Percentiles rank a stretch among this genome's conserved stretches.
phyloP scores from a whole-genome alignment of 2,113 vertebrate genomes.

The western clawed frog (Xenopus tropicalis) region DNA sequence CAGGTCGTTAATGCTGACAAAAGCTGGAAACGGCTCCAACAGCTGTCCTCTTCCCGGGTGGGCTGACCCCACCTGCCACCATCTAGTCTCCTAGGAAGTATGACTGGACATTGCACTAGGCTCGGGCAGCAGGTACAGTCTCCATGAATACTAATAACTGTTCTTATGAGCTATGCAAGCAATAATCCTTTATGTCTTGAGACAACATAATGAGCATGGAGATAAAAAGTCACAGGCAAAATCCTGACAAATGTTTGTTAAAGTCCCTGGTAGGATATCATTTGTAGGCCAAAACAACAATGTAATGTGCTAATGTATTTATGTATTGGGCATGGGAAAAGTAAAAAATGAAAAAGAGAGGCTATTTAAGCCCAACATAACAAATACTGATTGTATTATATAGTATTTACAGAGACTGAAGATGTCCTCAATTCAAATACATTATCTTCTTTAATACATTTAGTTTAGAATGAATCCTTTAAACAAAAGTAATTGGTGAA shows the following conservation, averaged over 20 bases:
- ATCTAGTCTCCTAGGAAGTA: conserved; percentile 45
- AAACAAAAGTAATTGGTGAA: too few species aligned
- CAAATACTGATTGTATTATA: not conserved
- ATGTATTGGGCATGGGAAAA: not conserved
- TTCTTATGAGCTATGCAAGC: conserved; percentile 6
- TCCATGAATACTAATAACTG: conserved; percentile 29
- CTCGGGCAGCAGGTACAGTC: conserved; percentile 23
- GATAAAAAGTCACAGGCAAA: conserved; percentile 12
- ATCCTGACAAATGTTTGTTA: conserved; percentile 28
- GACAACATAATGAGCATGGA: conserved; percentile 25
- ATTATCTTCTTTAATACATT: too few species aligned
- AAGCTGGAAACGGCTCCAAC: conserved; percentile 55
- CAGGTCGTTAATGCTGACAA: conserved; percentile 63
- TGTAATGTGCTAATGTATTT: conserved; percentile 2
- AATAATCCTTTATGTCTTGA: not conserved
- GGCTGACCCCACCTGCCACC: conserved; percentile 48
- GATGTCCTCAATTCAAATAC: too few species aligned
- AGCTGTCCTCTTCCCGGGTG: conserved; percentile 64
- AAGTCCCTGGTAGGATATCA: conserved; percentile 19
- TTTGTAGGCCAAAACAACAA: conserved; percentile 19
- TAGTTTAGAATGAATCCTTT: too few species aligned
- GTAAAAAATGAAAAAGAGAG: not conserved
- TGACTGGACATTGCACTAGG: conserved; percentile 20
- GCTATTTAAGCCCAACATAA: not conserved
- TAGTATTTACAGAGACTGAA: too few species aligned